These are phyloP conservation scores for Corythoichthys haematopterus DNA, from an alignment of 2,113 vertebrate species.

Conservation along the genomic window DNA sequence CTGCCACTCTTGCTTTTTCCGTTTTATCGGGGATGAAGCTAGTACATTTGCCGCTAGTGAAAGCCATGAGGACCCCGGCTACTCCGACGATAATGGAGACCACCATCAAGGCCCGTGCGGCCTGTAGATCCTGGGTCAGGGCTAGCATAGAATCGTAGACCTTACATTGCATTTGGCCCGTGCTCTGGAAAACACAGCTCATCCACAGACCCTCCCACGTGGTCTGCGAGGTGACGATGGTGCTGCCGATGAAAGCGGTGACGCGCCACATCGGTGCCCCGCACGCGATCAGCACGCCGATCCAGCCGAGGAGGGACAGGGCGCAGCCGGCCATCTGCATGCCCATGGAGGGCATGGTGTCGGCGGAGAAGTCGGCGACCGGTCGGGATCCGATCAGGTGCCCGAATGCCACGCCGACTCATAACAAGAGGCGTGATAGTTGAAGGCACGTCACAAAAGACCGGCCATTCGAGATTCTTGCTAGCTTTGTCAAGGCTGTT, in stretches of 20 bases:
- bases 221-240: slow-evolving; percentile 65
- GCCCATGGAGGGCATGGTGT: slow-evolving; percentile 58
- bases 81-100: slow-evolving; percentile 75
- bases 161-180: too few species aligned
- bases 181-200: too few species aligned
- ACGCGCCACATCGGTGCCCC: slow-evolving; percentile 66
- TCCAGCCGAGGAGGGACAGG: slow-evolving; percentile 58
- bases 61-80: slow-evolving; percentile 37
- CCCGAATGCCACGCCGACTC: slow-evolving; percentile 8
- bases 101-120: slow-evolving; percentile 68
- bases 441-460: slow-evolving; percentile 19
- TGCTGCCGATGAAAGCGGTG: slow-evolving; percentile 61
- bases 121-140: slow-evolving; percentile 62
- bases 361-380: slow-evolving; percentile 5
- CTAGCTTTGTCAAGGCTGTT: slow-evolving; percentile 15
- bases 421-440: slow-evolving; percentile 39
- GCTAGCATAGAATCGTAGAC: too few species aligned
- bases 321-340: slow-evolving; percentile 59
- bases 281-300: slow-evolving; percentile 54
- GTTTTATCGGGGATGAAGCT: slow-evolving; percentile 79
- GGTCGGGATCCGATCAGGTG: slow-evolving; percentile 2
- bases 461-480: slow-evolving; percentile 54
- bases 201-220: slow-evolving; percentile 64
- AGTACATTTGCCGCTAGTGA: slow-evolving; percentile 80
- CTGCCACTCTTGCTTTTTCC: slow-evolving; percentile 75